phyloP scores from a whole-genome alignment of 2,113 vertebrate species.

The Cheirogaleus medius region DNA sequence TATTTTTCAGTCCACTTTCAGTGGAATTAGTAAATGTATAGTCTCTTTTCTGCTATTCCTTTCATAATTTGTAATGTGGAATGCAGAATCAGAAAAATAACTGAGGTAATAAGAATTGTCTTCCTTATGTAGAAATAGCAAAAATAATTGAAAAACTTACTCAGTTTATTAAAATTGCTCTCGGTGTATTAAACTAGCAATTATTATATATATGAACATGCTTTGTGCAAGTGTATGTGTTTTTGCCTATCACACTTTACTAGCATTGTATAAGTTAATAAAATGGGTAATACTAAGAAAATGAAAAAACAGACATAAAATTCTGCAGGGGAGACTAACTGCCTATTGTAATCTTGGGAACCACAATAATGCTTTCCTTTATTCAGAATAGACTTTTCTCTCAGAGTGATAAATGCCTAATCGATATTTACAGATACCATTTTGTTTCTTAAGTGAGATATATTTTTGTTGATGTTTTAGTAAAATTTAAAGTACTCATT shows the following conservation, averaged over 20 bases:
- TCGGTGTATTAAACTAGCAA: background rate
- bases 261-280: background rate
- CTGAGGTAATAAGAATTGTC: background rate
- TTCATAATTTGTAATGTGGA: background rate
- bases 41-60: background rate
- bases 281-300: background rate
- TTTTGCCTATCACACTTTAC: background rate
- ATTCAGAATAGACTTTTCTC: background rate
- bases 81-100: background rate
- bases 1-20: background rate
- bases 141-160: background rate
- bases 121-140: background rate
- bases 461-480: conserved; percentile 19
- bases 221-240: background rate
- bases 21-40: background rate
- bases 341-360: background rate
- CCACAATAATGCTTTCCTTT: background rate
- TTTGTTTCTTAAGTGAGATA: background rate
- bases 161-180: background rate
- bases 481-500: background rate
- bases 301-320: background rate
- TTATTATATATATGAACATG: background rate
- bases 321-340: background rate
- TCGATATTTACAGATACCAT: background rate
- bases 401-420: background rate